Evolutionary conservation across 2,113 vertebrate species (phyloP).

Genomic region (Alouatta palliata): DNA sequence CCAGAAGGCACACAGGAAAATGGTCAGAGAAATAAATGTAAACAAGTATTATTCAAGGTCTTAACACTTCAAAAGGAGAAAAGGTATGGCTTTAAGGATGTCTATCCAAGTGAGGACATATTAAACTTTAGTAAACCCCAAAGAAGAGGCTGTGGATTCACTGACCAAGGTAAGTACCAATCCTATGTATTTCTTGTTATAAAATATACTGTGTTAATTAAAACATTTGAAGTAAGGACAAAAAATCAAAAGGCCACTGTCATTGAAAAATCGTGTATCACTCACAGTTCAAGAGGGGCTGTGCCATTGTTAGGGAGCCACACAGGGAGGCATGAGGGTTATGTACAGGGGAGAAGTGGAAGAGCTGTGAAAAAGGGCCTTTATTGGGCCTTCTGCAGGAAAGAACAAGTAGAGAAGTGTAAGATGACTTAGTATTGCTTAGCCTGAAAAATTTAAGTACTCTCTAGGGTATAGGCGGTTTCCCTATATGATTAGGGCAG

Average conservation of each 20-base stretch:
- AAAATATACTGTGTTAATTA: not conserved
- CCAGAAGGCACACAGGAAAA: not conserved
- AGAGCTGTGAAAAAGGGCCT: fast-evolving
- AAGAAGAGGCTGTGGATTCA: not conserved
- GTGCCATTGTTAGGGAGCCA: fast-evolving
- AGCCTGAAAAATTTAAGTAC: not conserved
- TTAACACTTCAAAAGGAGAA: not conserved
- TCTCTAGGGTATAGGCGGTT: fast-evolving
- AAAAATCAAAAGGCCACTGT: not conserved
- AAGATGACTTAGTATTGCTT: fast-evolving
- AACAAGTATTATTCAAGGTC: not conserved
- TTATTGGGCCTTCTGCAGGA: not conserved
- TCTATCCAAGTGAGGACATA: not conserved
- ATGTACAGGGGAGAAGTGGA: not conserved
- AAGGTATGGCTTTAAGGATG: not conserved
- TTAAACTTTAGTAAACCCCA: not conserved
- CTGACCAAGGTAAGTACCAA: not conserved
- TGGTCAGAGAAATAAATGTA: not conserved
- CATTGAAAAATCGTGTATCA: not conserved
- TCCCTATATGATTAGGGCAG: not conserved
- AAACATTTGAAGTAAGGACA: not conserved
- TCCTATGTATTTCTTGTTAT: not conserved
- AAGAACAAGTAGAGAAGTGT: not conserved
- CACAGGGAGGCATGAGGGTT: not conserved
- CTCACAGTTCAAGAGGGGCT: not conserved